phyloP scores from a whole-genome alignment of 2,888 invertebrate genomes.

The Julus scandinavius region DNA sequence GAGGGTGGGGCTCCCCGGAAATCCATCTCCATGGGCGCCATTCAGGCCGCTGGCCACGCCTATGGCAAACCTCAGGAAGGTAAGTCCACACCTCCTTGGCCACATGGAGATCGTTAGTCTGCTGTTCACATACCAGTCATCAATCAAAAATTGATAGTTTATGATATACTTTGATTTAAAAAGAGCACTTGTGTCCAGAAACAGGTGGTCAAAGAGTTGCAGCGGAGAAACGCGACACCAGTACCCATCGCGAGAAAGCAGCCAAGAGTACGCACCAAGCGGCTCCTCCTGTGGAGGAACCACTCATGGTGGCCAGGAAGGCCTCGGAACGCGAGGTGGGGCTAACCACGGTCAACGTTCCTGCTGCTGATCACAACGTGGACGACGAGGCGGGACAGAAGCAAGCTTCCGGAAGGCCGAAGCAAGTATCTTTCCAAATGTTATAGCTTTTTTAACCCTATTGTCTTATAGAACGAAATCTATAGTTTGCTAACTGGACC shows the following conservation, averaged over 20 bases:
- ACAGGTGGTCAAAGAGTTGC: too few relatives aligned
- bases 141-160: too few relatives aligned
- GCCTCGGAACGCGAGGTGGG: constrained; percentile 13
- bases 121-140: too few relatives aligned
- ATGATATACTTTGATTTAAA: too few relatives aligned
- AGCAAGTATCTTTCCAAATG: constrained; percentile 17
- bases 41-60: constrained; percentile 71
- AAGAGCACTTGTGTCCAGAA: too few relatives aligned
- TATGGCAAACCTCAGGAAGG: background rate
- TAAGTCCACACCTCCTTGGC: background rate
- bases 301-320: constrained; percentile 5
- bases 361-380: background rate
- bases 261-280: too few relatives aligned
- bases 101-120: too few relatives aligned
- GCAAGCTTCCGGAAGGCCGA: background rate
- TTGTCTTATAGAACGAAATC: too few relatives aligned
- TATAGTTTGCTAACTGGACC: too few relatives aligned
- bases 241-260: too few relatives aligned
- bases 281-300: constrained; percentile 45
- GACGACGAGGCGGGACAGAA: constrained; percentile 32
- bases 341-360: background rate
- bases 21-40: constrained; percentile 87
- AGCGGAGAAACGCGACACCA: too few relatives aligned
- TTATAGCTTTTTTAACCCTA: too few relatives aligned
- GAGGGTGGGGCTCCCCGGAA: constrained; percentile 74